Evolutionary conservation across 1,140 invertebrate genomes (phyloP).

Genomic region (Tetramorium parvispinum): DNA sequence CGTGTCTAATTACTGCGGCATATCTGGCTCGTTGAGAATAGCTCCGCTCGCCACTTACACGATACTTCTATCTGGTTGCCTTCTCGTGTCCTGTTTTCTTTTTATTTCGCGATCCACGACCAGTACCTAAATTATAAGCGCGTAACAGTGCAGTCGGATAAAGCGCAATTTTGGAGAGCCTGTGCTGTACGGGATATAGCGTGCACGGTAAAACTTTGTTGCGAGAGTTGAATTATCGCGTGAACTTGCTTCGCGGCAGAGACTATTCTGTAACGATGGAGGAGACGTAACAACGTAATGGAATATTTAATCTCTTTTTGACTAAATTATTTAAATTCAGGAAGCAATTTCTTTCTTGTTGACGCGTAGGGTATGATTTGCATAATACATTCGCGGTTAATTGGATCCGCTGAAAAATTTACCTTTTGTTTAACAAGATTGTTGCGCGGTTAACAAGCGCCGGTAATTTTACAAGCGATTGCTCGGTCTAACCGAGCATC

Average conservation of each 20-base stretch:
- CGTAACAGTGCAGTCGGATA: slow-evolving; percentile 33
- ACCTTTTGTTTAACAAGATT: slow-evolving; percentile 65
- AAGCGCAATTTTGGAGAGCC: slow-evolving; percentile 55
- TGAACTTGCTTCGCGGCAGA: slow-evolving; percentile 41
- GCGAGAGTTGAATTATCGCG: slow-evolving; percentile 65
- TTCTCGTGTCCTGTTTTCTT: neutral
- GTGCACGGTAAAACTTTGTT: slow-evolving; percentile 56
- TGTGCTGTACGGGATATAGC: neutral
- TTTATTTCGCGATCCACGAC: slow-evolving; percentile 44
- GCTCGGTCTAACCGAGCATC: slow-evolving; percentile 42
- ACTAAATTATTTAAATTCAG: slow-evolving; percentile 67
- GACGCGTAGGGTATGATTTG: slow-evolving; percentile 57
- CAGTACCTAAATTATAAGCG: slow-evolving; percentile 64
- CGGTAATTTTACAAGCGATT: slow-evolving; percentile 57
- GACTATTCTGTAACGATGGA: slow-evolving; percentile 32
- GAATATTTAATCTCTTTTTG: slow-evolving; percentile 73
- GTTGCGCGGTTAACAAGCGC: slow-evolving; percentile 50
- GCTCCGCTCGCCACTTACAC: slow-evolving; percentile 46
- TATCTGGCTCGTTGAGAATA: slow-evolving; percentile 69
- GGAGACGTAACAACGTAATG: slow-evolving; percentile 63
- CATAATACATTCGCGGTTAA: slow-evolving; percentile 59
- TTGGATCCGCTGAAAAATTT: slow-evolving; percentile 65
- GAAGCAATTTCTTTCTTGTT: slow-evolving; percentile 47
- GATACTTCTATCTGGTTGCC: slow-evolving; percentile 27
- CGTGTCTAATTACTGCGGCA: slow-evolving; percentile 74